Conservation (phyloP, 2,888 invertebrate genomes). For the Agapostemon virescens region DNA sequence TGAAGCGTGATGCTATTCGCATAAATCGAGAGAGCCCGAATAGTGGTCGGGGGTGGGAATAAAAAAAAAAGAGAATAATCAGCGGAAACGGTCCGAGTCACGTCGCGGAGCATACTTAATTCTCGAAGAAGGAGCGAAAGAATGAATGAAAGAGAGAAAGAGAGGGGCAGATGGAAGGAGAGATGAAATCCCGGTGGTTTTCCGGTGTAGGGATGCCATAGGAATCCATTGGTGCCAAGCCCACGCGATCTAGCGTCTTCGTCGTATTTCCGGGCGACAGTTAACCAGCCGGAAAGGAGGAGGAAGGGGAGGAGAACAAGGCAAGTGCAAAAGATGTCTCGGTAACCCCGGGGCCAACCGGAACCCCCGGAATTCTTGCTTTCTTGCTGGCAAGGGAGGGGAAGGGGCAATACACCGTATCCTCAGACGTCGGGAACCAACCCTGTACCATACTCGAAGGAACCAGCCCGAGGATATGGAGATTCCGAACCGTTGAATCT, state of each 20-base stretch:
- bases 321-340: slow-evolving; percentile 48
- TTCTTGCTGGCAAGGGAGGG: slow-evolving; percentile 15
- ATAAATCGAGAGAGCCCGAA: background rate
- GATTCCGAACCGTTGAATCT: slow-evolving; percentile 36
- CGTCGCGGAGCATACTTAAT: slow-evolving; percentile 14
- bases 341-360: slow-evolving; percentile 42
- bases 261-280: slow-evolving; percentile 54
- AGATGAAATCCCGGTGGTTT: slow-evolving; percentile 17
- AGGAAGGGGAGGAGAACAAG: slow-evolving; percentile 42
- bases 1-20: background rate
- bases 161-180: background rate
- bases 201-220: slow-evolving; percentile 11
- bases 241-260: slow-evolving; percentile 35
- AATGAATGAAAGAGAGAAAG: background rate
- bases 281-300: slow-evolving; percentile 61
- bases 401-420: background rate
- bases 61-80: slow-evolving; percentile 16
- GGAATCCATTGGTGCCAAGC: slow-evolving; percentile 44
- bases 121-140: background rate
- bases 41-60: too few species aligned
- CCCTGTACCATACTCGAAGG: slow-evolving; percentile 7
- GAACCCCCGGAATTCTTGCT: slow-evolving; percentile 63
- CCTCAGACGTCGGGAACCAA: slow-evolving; percentile 17
- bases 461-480: slow-evolving; percentile 33
- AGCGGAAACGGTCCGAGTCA: background rate